Evolutionary conservation across 2,113 vertebrate genomes (phyloP).

Genomic region (Motacilla tschutschensis): DNA sequence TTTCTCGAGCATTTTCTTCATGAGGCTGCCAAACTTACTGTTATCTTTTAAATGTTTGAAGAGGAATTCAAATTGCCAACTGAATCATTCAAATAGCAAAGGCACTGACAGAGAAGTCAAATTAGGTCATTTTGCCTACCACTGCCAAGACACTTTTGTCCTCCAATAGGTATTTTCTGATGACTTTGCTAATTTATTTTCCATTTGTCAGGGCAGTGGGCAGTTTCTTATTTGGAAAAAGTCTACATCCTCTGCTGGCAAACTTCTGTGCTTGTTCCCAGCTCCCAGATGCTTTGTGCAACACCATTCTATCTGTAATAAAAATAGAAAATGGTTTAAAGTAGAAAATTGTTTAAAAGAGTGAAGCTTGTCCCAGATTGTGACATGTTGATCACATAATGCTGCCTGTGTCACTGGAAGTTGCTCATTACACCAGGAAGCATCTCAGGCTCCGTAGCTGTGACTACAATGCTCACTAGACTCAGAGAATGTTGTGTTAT

Average conservation of each 20-base stretch:
- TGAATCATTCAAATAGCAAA: neutral
- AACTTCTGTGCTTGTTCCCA: neutral
- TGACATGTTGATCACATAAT: neutral
- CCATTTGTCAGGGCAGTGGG: neutral
- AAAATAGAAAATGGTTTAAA: neutral
- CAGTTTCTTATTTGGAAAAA: constrained; percentile 7
- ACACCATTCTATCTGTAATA: neutral
- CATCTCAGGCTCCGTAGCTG: neutral
- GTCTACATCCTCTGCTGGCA: neutral
- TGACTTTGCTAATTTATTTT: constrained; percentile 2
- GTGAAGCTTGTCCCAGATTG: neutral
- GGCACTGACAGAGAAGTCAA: neutral
- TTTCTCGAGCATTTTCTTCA: neutral
- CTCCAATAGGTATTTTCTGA: neutral
- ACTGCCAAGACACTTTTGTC: neutral
- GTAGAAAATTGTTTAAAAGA: neutral
- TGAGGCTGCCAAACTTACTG: neutral
- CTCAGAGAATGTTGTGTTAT: neutral
- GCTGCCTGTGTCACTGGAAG: neutral
- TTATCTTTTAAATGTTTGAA: neutral
- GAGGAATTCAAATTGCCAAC: neutral
- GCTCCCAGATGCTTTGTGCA: neutral
- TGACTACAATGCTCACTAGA: neutral
- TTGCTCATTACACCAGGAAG: neutral
- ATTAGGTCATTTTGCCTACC: neutral